Evolutionary conservation across 2,797 vertebrate genomes (phyloP).

Genomic region (Channa striata): DNA sequence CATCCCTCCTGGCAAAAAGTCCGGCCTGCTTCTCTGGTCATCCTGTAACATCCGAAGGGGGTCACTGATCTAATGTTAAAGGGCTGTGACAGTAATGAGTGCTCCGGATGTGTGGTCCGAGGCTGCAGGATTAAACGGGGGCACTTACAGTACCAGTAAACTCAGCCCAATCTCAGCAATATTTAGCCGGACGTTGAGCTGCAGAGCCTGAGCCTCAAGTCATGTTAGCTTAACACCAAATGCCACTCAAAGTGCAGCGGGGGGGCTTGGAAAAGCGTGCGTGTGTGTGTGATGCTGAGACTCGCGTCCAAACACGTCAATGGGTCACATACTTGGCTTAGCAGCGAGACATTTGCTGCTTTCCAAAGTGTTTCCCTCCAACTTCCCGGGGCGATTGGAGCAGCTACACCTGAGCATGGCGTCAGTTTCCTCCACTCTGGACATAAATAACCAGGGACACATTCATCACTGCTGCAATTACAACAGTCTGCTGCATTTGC

Average conservation of each 20-base stretch:
- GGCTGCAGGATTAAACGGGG: slow-evolving; percentile 71
- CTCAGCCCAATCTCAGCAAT: slow-evolving; percentile 83
- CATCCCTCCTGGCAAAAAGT: slow-evolving; percentile 65
- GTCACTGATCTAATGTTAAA: slow-evolving; percentile 72
- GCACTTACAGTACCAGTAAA: slow-evolving; percentile 82
- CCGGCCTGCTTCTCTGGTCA: slow-evolving; percentile 54
- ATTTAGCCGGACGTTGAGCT: slow-evolving; percentile 84
- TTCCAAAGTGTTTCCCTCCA: slow-evolving; percentile 41
- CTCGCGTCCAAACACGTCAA: slow-evolving; percentile 56
- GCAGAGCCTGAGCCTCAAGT: slow-evolving; percentile 72
- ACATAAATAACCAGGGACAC: slow-evolving; percentile 20
- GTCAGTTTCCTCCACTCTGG: slow-evolving; percentile 8
- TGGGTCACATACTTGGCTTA: slow-evolving; percentile 54
- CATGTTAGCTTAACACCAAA: slow-evolving; percentile 75
- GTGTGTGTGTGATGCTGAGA: slow-evolving; percentile 20
- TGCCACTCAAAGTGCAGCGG: slow-evolving; percentile 56
- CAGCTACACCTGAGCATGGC: slow-evolving; percentile 10
- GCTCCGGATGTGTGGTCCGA: slow-evolving; percentile 60
- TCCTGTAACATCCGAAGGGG: slow-evolving; percentile 58
- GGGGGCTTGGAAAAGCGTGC: slow-evolving; percentile 25
- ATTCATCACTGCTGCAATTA: slow-evolving; percentile 20
- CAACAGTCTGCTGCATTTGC: slow-evolving; percentile 35
- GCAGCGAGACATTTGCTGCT: slow-evolving; percentile 58
- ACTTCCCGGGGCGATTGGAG: slow-evolving; percentile 42
- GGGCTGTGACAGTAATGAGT: slow-evolving; percentile 81